Evolutionary conservation across 2,113 vertebrate genomes (phyloP).

Genomic region (Zosterops hypoxanthus): DNA sequence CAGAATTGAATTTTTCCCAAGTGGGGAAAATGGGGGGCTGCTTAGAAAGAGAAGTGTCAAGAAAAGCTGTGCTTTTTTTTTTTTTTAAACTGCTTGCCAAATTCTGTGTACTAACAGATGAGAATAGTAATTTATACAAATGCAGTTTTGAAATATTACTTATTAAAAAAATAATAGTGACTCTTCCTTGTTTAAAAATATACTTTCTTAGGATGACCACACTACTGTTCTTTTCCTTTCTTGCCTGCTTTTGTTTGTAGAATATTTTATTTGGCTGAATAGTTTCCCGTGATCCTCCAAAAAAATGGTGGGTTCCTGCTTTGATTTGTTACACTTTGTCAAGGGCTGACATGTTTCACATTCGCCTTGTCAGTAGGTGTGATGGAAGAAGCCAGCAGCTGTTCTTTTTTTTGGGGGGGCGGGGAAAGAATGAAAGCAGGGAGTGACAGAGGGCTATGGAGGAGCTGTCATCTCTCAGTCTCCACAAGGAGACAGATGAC

Average conservation of each 20-base stretch:
- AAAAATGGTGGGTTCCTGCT: neutral
- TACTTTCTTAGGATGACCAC: neutral
- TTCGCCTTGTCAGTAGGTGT: neutral
- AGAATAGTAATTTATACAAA: neutral
- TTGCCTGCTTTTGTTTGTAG: neutral
- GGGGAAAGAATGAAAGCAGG: neutral
- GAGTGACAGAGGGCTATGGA: neutral
- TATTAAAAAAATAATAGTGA: neutral
- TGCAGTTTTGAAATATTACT: neutral
- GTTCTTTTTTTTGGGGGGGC: neutral
- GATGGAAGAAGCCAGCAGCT: neutral
- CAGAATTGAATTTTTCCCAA: neutral
- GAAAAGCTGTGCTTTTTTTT: neutral
- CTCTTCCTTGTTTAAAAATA: neutral
- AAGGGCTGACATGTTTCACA: neutral
- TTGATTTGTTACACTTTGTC: neutral
- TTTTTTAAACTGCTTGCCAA: neutral
- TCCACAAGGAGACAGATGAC: neutral
- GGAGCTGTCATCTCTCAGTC: neutral
- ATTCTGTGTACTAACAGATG: neutral
- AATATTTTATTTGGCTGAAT: neutral
- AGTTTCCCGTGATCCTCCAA: neutral
- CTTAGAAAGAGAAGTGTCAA: neutral
- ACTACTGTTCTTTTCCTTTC: neutral
- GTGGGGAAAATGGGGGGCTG: neutral